Evolutionary conservation across 1,140 invertebrate genomes (phyloP).

Genomic region (Choristoneura fumiferana): DNA sequence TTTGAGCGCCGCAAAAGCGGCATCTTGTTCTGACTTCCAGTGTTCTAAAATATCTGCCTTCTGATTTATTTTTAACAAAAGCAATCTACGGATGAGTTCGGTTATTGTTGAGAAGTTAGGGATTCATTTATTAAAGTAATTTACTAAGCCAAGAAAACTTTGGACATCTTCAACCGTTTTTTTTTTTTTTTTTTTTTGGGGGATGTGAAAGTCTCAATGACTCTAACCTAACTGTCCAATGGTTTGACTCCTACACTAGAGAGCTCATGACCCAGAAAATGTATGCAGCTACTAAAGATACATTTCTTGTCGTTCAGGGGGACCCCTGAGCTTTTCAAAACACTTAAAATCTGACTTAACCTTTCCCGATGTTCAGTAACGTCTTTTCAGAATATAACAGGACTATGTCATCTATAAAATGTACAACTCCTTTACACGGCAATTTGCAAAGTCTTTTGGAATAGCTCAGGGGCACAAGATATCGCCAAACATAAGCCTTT

Average conservation of each 20-base stretch:
- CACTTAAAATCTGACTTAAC: neutral
- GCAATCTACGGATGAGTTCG: neutral
- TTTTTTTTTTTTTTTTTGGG: too few relatives aligned
- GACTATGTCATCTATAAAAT: slow-evolving; percentile 24
- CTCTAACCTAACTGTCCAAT: slow-evolving; percentile 5
- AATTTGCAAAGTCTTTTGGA: neutral
- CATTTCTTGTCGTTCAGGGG: slow-evolving; percentile 1
- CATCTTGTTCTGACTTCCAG: slow-evolving; percentile 3
- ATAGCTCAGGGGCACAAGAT: neutral
- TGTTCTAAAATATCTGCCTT: neutral
- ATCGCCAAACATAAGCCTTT: slow-evolving; percentile 6
- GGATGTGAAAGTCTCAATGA: slow-evolving; percentile 3
- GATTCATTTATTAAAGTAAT: slow-evolving; percentile 19
- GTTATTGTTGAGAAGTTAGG: slow-evolving; percentile 17
- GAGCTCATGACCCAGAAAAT: slow-evolving; percentile 19
- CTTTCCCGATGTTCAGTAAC: neutral
- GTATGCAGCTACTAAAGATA: neutral
- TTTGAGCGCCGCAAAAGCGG: slow-evolving; percentile 10
- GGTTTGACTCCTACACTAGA: slow-evolving; percentile 16
- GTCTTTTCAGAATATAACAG: slow-evolving; percentile 1
- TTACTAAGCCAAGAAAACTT: slow-evolving; percentile 8
- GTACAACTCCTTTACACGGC: slow-evolving; percentile 1
- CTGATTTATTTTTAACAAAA: slow-evolving; percentile 4
- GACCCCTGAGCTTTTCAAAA: neutral
- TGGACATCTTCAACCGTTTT: too few relatives aligned